phyloP scores from a whole-genome alignment of 2,888 invertebrate genomes.

The Drosophila parthenogenetica region DNA sequence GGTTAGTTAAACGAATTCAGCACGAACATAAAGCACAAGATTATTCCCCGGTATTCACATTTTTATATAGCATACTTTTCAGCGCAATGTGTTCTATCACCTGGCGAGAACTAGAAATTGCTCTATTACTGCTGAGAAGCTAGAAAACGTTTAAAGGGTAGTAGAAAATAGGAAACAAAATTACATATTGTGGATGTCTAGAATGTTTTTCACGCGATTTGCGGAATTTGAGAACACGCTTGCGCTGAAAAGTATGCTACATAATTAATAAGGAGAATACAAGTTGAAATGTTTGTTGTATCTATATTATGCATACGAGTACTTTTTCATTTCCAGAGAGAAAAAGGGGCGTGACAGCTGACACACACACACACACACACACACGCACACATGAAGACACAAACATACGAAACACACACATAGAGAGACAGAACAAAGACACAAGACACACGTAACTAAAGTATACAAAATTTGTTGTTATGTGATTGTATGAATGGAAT shows the following conservation, averaged over 20 bases:
- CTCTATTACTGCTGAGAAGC: background rate
- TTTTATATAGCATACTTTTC: conserved; percentile 21
- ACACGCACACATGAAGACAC: conserved; percentile 1
- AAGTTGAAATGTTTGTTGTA: conserved; percentile 26
- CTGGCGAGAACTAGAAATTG: background rate
- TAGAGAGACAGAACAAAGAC: conserved; percentile 14
- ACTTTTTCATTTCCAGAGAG: conserved; percentile 6
- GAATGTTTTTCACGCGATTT: background rate
- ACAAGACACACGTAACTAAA: conserved; percentile 24
- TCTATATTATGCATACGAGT: conserved; percentile 30
- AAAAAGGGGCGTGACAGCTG: conserved; percentile 4
- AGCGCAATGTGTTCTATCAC: conserved; percentile 9
- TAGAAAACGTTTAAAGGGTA: background rate
- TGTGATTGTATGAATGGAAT: conserved; percentile 40
- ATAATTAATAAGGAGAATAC: conserved; percentile 19
- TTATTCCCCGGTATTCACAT: conserved; percentile 16
- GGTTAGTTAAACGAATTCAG: conserved; percentile 18
- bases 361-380: conserved; percentile 5
- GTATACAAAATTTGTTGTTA: conserved; percentile 12
- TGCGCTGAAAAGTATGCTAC: conserved; percentile 25
- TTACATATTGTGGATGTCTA: background rate
- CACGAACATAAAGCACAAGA: conserved; percentile 19
- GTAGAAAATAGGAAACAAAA: background rate
- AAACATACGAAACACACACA: background rate
- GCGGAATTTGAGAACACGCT: conserved; percentile 5